Conservation (phyloP, 2,113 vertebrate species). For the Tragulus kanchil region DNA sequence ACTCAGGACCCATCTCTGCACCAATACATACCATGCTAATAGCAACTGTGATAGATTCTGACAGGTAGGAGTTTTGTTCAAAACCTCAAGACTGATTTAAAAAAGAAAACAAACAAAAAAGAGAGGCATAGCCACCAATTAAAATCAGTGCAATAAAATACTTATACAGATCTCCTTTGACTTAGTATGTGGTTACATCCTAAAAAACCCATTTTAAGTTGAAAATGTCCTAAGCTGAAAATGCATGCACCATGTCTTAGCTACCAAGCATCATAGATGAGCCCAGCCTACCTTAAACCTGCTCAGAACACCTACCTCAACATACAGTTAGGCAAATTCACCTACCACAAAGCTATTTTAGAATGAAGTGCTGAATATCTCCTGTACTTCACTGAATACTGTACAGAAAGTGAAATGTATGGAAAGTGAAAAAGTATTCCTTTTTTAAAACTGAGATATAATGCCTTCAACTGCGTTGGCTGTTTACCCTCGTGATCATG, state of each 20-base stretch:
- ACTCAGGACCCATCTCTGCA: background rate
- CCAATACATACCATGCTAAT: background rate
- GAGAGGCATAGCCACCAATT: background rate
- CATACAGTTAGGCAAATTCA: background rate
- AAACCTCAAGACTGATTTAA: background rate
- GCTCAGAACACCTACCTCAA: background rate
- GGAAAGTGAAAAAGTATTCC: too few species aligned
- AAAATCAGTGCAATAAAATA: conserved; percentile 35
- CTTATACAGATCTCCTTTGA: background rate
- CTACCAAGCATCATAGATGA: background rate
- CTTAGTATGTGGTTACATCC: background rate
- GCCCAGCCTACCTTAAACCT: background rate
- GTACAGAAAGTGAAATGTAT: background rate
- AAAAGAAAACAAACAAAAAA: background rate
- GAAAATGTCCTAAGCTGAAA: background rate
- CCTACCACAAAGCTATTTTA: background rate
- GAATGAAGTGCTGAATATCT: background rate
- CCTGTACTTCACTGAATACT: background rate
- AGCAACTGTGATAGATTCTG: background rate
- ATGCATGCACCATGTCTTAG: background rate
- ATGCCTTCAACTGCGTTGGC: background rate
- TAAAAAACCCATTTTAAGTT: background rate
- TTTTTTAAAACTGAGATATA: too few species aligned
- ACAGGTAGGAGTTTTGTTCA: background rate
- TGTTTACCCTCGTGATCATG: background rate